A percentile compares a stretch with the other conserved stretches of the same genome.
Conservation (phyloP, 1,140 invertebrate species). For the Bemisia tabaci region DNA sequence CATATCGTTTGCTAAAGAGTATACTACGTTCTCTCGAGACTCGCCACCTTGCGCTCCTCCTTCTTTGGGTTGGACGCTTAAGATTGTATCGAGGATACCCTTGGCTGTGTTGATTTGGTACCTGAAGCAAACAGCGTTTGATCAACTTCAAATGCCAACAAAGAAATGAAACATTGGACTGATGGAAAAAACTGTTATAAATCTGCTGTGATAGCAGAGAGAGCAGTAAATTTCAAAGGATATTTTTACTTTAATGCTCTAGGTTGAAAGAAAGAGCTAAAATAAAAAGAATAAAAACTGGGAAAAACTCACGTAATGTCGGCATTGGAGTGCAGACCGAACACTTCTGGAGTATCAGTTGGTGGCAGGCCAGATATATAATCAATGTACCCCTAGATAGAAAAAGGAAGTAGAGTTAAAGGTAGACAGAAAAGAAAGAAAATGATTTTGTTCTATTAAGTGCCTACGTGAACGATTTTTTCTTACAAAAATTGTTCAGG, state of each 20-base stretch:
- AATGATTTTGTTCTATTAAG: no score
- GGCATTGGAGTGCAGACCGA: slow-evolving; percentile 90
- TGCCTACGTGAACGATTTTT: no score
- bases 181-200: not conserved
- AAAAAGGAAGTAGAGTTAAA: not conserved
- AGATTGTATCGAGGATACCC: slow-evolving; percentile 82
- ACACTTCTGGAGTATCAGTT: slow-evolving; percentile 86
- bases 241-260: not conserved
- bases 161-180: not conserved
- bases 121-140: slow-evolving; percentile 24
- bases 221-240: not conserved
- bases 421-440: not conserved
- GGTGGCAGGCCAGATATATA: slow-evolving; percentile 73
- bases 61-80: slow-evolving; percentile 92
- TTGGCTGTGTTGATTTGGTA: slow-evolving; percentile 90
- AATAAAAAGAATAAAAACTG: no score
- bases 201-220: no score
- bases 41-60: slow-evolving; percentile 72
- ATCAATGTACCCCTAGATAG: slow-evolving; percentile 52
- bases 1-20: slow-evolving; percentile 84
- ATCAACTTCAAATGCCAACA: not conserved
- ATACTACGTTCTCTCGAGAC: slow-evolving; percentile 77
- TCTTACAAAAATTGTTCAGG: no score
- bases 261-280: not conserved
- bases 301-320: slow-evolving; percentile 66